These are phyloP conservation scores for Axinella damicornis DNA, from an alignment of 37 sponge, comb jelly and placozoan genomes.

Conservation along the genomic window DNA sequence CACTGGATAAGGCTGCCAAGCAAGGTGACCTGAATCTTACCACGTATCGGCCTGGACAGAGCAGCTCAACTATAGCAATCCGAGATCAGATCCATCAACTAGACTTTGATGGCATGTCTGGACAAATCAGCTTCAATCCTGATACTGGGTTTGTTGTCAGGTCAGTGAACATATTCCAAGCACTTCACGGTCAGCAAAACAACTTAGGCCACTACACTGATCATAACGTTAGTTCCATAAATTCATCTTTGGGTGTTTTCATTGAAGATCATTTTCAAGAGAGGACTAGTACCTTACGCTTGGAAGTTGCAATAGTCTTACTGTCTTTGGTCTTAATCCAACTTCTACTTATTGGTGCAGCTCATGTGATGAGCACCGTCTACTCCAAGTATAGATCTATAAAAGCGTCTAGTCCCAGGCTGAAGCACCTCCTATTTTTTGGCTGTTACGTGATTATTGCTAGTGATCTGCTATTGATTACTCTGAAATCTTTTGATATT, in stretches of 20 bases:
- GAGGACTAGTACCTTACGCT: no score
- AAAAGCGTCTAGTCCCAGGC: conserved; percentile 23
- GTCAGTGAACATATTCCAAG: not conserved
- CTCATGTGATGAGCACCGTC: conserved; percentile 6
- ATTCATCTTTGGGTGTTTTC: not conserved
- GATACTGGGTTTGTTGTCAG: not conserved
- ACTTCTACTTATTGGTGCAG: not conserved
- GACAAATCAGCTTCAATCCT: not conserved
- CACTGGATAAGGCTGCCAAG: not conserved
- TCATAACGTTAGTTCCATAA: not conserved
- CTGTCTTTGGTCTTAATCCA: not conserved
- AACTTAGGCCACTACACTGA: not conserved
- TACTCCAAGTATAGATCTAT: conserved; percentile 17
- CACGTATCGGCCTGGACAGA: not conserved
- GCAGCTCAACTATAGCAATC: not conserved
- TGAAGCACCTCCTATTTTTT: conserved; percentile 17
- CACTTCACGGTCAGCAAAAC: not conserved
- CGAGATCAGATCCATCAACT: not conserved
- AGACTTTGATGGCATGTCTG: conserved; percentile 1
- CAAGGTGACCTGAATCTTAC: not conserved
- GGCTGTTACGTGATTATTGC: conserved; percentile 35
- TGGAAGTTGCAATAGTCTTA: not conserved
- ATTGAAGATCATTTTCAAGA: not conserved
- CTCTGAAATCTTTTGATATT: not conserved
- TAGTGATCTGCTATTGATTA: not conserved